These are phyloP conservation scores for Sesia bembeciformis DNA, from an alignment of 2,888 invertebrate genomes.

Conservation along the genomic window DNA sequence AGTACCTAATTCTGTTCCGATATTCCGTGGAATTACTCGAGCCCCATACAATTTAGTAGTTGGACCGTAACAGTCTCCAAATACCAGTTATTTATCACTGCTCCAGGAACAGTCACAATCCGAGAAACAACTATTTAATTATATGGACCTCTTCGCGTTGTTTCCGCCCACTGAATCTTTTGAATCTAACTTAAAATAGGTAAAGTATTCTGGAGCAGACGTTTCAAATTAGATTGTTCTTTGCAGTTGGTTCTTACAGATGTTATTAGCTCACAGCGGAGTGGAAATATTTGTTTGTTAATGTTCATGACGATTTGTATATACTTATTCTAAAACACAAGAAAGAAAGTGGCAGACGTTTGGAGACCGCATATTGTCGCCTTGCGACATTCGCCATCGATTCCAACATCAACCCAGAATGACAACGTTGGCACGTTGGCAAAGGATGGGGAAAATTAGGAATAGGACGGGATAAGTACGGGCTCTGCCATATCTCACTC, in stretches of 20 bases:
- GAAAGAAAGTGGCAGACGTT: no score
- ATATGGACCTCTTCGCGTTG: conserved; percentile 20
- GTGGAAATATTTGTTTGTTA: neutral
- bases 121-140: conserved; percentile 35
- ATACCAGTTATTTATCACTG: neutral
- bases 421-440: no score
- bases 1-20: neutral
- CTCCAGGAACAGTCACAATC: conserved; percentile 12
- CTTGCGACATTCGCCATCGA: no score
- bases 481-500: no score
- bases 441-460: no score
- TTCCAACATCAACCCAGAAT: no score
- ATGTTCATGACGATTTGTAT: no score
- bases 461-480: no score
- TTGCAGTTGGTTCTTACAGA: neutral
- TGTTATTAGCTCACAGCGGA: neutral
- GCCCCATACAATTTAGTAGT: neutral
- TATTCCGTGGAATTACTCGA: neutral
- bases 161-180: conserved; percentile 27
- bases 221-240: neutral
- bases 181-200: conserved; percentile 19
- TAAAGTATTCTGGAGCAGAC: neutral
- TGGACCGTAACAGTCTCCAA: neutral
- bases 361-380: no score
- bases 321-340: no score